Evolutionary conservation across 1,140 invertebrate genomes (phyloP), one percentile per base, ranked within the genome.

Genomic region (Wiebesia pumilae): DNA sequence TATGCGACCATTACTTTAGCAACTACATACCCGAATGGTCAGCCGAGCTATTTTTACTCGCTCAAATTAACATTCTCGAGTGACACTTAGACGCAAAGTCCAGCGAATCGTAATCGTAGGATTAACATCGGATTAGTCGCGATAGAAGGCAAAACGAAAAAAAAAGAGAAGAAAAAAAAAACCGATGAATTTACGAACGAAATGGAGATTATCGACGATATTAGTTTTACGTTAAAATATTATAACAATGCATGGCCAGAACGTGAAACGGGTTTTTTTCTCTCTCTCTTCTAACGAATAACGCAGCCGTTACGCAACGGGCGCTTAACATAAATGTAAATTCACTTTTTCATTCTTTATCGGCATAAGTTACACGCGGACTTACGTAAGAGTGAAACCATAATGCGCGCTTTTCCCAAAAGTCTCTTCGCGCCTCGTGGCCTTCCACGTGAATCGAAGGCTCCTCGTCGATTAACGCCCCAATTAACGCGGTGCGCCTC

Each of bases 321-420:
- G 35, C 38, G 27, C 40, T 43, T 75, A 75, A 75, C 71, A 43
- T 75, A 75, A 75, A 75, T 75, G 71, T 75, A 75, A 75, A 75
- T 75, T 71, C 33, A 38, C 35, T 9, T 71, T n/a, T n/a, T n/a
- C n/a, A n/a, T n/a, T 38, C 30, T 71, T 71, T 71, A 71, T 71
- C 33, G 69, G 35, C 69, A 38, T 71, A 38, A 38, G 69, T 71
- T 38, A 71, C 69, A 38, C 33, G 69, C 33, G 16, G 40, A 16
- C 3, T 71, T 75, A 75, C 40, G 71, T 12, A 75, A 75, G 3
- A 75, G 71, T 75, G 71, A 75, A 75, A 75, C 12, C 71, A 75
- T 43, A 43, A 43, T 16, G 71, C 38, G 14, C 24, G 40, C 40
- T 71, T 38, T 38, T 38, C 14, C 69, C 30, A 16, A 71, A 71